Evolutionary conservation across 2,888 invertebrate genomes (phyloP), one percentile per base, ranked within the genome.

Genomic region (Molorchus minor): DNA sequence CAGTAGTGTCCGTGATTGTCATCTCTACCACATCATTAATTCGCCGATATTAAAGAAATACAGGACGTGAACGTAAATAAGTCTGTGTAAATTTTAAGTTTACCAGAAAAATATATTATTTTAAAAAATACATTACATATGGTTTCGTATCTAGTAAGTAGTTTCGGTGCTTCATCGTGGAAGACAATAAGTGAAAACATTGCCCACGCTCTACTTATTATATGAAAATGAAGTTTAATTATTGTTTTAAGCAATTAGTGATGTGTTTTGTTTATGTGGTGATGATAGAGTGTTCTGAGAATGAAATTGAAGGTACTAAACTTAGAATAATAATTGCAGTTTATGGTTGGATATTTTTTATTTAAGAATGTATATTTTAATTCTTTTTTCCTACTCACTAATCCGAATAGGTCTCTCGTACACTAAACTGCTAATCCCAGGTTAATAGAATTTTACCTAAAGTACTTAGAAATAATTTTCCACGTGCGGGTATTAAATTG

Each of bases 241-340:
- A 77, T 75, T 76, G 71, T 73, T 67, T 71, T 55, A 70, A 62
- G 68, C 75, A 75, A 74, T 75, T 77, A 74, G 75, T 76, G 75
- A 67, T 69, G 69, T 73, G 72, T 62, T 70, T 68, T 56, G 62
- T 75, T 65, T 61, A 74, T 61, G 62, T 73, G 55, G 70, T 70
- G 58, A 57, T 72, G 46, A 73, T 69, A 61, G 69, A 72, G 67
- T 75, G 75, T 64, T 75, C 74, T 35, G 77, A 78, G 62, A 80
- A 80, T 63, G 78, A 79, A 52, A 79, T 80, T 63, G 72, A 74
- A 77, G 79, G 79, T 79, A 71, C 33, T 38, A 17, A 46, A 46
- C n/a, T 38, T 54, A 36, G 17, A 30, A 35, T 52, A 30, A 35
- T 52, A 21, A 30, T 25, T 29, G 21, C 13, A 16, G 2, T 52